Evolutionary conservation across 2,113 vertebrate genomes (phyloP).

Genomic region (Hemiscyllium ocellatum): DNA sequence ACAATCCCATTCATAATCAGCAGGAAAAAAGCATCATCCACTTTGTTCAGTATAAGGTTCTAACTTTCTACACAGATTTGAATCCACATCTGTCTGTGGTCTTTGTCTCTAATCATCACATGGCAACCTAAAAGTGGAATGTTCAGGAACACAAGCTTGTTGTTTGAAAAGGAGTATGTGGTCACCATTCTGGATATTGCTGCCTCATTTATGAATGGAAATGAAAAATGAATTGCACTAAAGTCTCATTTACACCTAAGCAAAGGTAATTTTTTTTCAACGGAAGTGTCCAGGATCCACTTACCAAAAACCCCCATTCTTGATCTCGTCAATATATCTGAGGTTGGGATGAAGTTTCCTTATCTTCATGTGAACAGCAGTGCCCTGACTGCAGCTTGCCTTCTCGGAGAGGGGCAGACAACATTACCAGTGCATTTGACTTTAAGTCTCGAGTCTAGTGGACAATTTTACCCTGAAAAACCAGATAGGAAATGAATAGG

Average conservation of each 20-base stretch:
- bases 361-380: neutral
- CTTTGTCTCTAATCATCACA: neutral
- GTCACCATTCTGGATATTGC: neutral
- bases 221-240: neutral
- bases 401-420: neutral
- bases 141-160: neutral
- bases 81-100: neutral
- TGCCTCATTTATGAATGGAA: neutral
- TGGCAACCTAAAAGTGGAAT: neutral
- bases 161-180: neutral
- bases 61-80: neutral
- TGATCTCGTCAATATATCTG: neutral
- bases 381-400: neutral
- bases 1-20: conserved; percentile 3
- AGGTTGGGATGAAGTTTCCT: neutral
- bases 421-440: neutral
- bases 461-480: neutral
- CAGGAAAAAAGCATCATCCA: neutral
- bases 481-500: neutral
- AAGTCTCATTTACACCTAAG: neutral
- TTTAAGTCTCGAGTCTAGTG: neutral
- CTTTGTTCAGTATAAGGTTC: neutral
- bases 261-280: too few relatives aligned
- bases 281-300: too few relatives aligned
- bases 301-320: neutral